phyloP scores from a whole-genome alignment of 2,888 invertebrate species.

The Ceratothoa steindachneri region DNA sequence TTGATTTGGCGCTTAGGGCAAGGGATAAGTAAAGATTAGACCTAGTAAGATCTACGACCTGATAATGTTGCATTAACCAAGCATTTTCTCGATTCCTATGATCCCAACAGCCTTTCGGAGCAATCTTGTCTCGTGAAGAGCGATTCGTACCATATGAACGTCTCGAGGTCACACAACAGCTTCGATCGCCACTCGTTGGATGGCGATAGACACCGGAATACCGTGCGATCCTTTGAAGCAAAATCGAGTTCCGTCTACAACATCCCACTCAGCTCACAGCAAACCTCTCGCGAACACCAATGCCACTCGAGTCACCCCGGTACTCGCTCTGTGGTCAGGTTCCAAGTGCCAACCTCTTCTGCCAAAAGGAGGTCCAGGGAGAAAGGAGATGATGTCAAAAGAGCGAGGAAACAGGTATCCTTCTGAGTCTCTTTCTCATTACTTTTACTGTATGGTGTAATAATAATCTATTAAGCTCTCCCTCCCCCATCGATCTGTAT shows the following conservation, averaged over 20 bases:
- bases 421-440: neutral
- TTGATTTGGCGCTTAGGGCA: no score
- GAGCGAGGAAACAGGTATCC: slow-evolving; percentile 39
- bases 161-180: neutral
- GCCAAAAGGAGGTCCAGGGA: slow-evolving; percentile 18
- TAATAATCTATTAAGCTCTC: no score
- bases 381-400: slow-evolving; percentile 40
- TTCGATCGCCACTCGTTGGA: neutral
- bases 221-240: neutral
- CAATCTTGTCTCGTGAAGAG: neutral
- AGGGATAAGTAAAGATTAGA: no score
- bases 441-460: neutral
- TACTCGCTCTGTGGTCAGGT: slow-evolving; percentile 14
- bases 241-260: slow-evolving; percentile 16
- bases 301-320: neutral
- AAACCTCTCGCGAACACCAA: neutral
- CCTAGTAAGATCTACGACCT: no score
- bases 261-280: slow-evolving; percentile 14
- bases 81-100: no score
- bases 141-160: neutral
- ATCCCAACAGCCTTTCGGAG: neutral
- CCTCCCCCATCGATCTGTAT: no score
- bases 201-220: neutral
- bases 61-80: no score
- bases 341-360: neutral